phyloP scores from a whole-genome alignment of 2,888 invertebrate genomes.

The Drosophila tripunctata region DNA sequence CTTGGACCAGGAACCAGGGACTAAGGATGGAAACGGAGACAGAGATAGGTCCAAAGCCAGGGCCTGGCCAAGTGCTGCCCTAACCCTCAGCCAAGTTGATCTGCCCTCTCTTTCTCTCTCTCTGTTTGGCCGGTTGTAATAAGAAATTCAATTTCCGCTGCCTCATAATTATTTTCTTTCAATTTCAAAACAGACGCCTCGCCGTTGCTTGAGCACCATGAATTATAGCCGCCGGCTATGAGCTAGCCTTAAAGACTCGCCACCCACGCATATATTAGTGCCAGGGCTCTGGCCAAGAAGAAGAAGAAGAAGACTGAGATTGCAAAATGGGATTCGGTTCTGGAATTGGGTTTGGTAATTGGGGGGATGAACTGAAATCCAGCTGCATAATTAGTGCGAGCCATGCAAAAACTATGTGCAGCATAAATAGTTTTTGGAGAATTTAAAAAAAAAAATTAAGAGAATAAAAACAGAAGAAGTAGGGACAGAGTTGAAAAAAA shows the following conservation, averaged over 20 bases:
- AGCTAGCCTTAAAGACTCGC: slow-evolving; percentile 35
- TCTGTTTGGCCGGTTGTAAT: slow-evolving; percentile 66
- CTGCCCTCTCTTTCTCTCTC: too few species aligned
- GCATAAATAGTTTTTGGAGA: slow-evolving; percentile 70
- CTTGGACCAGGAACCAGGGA: too few species aligned
- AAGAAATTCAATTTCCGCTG: slow-evolving; percentile 79
- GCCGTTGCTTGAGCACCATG: slow-evolving; percentile 50
- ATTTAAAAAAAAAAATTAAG: slow-evolving; percentile 43
- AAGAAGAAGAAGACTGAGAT: slow-evolving; percentile 4
- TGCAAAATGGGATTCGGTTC: neutral
- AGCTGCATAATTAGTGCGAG: slow-evolving; percentile 72
- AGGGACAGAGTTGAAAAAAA: slow-evolving; percentile 17
- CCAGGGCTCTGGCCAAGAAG: slow-evolving; percentile 4
- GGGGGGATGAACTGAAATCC: slow-evolving; percentile 47
- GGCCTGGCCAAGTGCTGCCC: slow-evolving; percentile 4
- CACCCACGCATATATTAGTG: slow-evolving; percentile 64
- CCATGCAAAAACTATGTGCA: slow-evolving; percentile 61
- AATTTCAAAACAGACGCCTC: slow-evolving; percentile 71
- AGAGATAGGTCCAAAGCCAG: neutral
- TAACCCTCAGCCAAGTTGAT: slow-evolving; percentile 3
- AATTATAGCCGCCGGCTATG: slow-evolving; percentile 65
- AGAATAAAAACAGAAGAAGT: slow-evolving; percentile 2
- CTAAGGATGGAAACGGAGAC: too few species aligned
- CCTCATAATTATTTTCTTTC: slow-evolving; percentile 79
- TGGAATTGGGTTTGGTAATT: neutral